Base-by-base conservation (phyloP, 2,888 invertebrate species). In the Pterostichus niger region DNA sequence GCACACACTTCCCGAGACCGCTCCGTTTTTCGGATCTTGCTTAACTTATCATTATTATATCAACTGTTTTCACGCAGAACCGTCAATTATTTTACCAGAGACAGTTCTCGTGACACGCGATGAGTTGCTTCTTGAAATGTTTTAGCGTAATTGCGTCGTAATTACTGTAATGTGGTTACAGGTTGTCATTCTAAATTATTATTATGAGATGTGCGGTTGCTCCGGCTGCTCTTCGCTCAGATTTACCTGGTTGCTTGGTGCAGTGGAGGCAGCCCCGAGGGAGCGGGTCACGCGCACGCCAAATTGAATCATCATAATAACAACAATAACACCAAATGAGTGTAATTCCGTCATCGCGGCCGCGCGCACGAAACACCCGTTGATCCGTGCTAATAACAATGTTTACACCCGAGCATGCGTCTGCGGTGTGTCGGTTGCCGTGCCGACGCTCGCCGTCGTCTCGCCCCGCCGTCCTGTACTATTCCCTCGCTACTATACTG, bases 91-190 rank as follows among this genome's bases (percentile, higher is more conserved):
- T 54, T 13, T 49, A 40, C 49, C 68, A 81, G 54, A 81, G 71
- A 78, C 59, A 78, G 59, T 75, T 73, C 40, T 15, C 44, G 49
- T 71, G 71, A 71, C 81, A 81, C 71, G 71, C 68, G 61, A 71
- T 71, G 44, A 52, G 52, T 71, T 71, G 80, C 33, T 68, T 49
- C 73, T 56, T 44, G 71, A 49, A 81, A 81, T 81, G 52, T 54
- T 49, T 56, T 44, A 33, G 54, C 49, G 71, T 68, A 64, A 73
- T 81, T 71, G 56, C 40, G 56, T 6, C 52, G 73, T 81, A 81
- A 81, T 81, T 81, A 81, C 81, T 54, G 71, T 81, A 81, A 81
- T 81, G 54, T 81, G 81, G 46, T 49, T 81, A 81, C 71, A 81
- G 68, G 68, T 81, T 81, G 81, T 81, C 81, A 81, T 81, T 81